phyloP scores from a whole-genome alignment of 1,140 invertebrate species.

The Brachionus asplanchnoidis region DNA sequence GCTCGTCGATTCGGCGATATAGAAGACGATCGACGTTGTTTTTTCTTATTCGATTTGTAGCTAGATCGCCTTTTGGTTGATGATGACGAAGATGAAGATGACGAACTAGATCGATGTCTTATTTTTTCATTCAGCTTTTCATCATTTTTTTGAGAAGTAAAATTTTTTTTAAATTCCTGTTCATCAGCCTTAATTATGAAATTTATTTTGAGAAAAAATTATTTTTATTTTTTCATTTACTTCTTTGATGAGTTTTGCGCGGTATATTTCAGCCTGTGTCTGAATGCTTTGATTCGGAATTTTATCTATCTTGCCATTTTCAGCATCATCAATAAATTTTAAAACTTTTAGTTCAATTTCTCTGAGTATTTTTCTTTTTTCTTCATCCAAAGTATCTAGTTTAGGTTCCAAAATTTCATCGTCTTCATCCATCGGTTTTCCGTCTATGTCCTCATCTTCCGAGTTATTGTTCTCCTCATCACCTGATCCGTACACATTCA shows the following conservation, averaged over 20 bases:
- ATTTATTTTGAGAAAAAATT: not conserved
- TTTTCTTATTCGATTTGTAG: conserved; percentile 1
- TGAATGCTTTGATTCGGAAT: not conserved
- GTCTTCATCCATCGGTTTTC: conserved; percentile 1
- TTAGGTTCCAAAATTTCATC: not conserved
- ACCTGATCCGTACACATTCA: not conserved
- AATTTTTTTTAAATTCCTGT: not conserved
- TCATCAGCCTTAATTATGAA: not conserved
- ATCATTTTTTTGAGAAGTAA: not conserved
- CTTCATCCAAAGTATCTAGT: not conserved
- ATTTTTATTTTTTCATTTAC: not conserved
- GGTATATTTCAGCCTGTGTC: not conserved
- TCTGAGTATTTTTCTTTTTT: conserved; percentile 4
- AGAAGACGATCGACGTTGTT: not conserved
- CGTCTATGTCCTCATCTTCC: conserved; percentile 15
- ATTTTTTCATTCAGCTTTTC: not conserved
- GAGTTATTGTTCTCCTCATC: not conserved
- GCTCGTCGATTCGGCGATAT: not conserved
- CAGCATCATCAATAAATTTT: conserved; percentile 17
- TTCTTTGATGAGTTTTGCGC: not conserved
- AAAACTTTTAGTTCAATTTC: conserved; percentile 3
- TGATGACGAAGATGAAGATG: not conserved
- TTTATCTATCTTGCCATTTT: not conserved
- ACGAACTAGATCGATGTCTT: not conserved
- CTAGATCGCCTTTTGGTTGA: not conserved